Evolutionary conservation across 2,113 vertebrate genomes (phyloP).

Genomic region (Rhea americana): DNA sequence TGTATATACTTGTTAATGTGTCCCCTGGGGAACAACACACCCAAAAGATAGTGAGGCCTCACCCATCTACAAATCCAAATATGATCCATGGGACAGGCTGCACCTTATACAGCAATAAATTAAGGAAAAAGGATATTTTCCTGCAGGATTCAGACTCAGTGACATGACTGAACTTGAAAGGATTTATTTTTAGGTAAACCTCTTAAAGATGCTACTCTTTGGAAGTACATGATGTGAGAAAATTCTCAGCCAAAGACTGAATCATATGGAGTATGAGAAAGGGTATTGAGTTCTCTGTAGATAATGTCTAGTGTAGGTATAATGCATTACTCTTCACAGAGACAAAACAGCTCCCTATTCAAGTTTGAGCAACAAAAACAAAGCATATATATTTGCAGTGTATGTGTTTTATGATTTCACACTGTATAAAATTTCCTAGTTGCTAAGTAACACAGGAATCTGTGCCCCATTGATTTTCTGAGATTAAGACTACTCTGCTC

Average conservation of each 20-base stretch:
- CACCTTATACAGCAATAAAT: background rate
- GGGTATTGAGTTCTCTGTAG: background rate
- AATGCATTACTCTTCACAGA: background rate
- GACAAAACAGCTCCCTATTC: background rate
- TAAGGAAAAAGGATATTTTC: constrained; percentile 16
- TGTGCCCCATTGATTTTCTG: background rate
- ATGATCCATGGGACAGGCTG: background rate
- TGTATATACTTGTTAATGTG: background rate
- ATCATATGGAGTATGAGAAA: background rate
- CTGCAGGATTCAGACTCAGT: background rate
- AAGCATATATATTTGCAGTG: background rate
- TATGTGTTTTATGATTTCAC: background rate
- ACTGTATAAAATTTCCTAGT: background rate
- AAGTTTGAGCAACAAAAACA: background rate
- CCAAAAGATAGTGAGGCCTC: background rate
- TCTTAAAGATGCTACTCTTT: background rate
- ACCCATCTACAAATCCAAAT: background rate
- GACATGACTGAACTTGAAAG: background rate
- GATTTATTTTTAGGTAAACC: background rate
- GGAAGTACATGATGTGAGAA: background rate
- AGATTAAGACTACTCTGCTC: background rate
- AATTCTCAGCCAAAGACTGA: background rate
- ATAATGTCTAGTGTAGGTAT: background rate
- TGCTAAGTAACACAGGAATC: background rate
- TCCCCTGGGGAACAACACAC: constrained; percentile 24